phyloP scores from a whole-genome alignment of 2,797 vertebrate species.

The Semotilus atromaculatus region DNA sequence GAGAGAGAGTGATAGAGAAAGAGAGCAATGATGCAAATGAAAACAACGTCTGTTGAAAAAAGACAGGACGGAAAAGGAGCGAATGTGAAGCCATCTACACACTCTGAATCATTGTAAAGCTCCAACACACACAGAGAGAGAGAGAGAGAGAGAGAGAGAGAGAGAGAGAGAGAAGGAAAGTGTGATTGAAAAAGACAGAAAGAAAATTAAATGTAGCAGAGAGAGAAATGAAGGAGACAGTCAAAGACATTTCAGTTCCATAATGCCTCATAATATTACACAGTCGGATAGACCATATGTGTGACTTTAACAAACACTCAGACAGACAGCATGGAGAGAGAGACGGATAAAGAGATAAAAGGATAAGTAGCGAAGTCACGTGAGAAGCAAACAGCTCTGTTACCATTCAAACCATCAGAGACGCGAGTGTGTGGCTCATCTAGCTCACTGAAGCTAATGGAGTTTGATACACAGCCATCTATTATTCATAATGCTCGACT shows the following conservation, averaged over 20 bases:
- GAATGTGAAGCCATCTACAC: background rate
- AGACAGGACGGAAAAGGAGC: background rate
- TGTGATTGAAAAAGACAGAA: slow-evolving; percentile 23
- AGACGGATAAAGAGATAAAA: slow-evolving; percentile 23
- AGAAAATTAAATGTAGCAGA: slow-evolving; percentile 39
- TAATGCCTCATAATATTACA: slow-evolving; percentile 31
- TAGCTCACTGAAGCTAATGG: slow-evolving; percentile 53
- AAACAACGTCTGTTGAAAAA: slow-evolving; percentile 12
- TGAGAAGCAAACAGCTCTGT: slow-evolving; percentile 10
- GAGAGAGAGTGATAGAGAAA: slow-evolving; percentile 28
- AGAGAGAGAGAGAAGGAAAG: slow-evolving; percentile 16
- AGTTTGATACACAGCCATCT: slow-evolving; percentile 54
- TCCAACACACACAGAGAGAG: background rate
- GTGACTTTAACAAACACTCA: slow-evolving; percentile 29
- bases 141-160: slow-evolving; percentile 10
- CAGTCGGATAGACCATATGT: slow-evolving; percentile 3
- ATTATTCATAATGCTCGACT: slow-evolving; percentile 55
- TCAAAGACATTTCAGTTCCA: slow-evolving; percentile 17
- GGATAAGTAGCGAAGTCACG: background rate
- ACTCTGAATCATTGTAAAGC: slow-evolving; percentile 24
- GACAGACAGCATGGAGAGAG: background rate
- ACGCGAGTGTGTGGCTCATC: slow-evolving; percentile 39
- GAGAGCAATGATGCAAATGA: slow-evolving; percentile 17
- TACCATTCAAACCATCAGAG: slow-evolving; percentile 6
- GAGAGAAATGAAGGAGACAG: slow-evolving; percentile 29